A percentile compares a stretch with the other conserved stretches of the same genome.
phyloP scores from a whole-genome alignment of 1,140 invertebrate genomes.

The Gonioctena quinquepunctata region DNA sequence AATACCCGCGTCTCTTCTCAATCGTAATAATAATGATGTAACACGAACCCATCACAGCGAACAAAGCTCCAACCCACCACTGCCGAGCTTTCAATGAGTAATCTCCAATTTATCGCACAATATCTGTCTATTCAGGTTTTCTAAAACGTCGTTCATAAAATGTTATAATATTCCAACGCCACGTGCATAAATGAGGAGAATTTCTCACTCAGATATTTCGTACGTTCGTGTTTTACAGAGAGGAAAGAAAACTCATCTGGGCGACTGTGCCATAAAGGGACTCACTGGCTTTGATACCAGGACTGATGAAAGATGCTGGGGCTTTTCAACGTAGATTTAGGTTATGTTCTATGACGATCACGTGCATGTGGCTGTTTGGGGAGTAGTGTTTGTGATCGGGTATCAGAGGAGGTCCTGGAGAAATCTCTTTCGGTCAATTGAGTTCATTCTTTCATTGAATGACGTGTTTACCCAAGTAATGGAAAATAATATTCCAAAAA shows the following conservation, averaged over 20 bases:
- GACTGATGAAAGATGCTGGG: constrained; percentile 2
- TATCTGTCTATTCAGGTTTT: constrained; percentile 8
- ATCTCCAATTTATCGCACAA: constrained; percentile 15
- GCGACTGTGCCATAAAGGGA: constrained; percentile 5
- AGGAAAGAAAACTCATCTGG: neutral
- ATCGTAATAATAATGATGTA: neutral
- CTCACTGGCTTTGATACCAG: neutral
- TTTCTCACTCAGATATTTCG: neutral
- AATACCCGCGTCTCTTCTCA: no score
- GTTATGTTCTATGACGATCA: constrained; percentile 11
- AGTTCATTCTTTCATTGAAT: no score
- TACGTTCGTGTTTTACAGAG: neutral
- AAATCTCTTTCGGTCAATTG: neutral
- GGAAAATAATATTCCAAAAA: no score
- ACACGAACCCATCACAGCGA: neutral
- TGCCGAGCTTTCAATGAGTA: constrained; percentile 4
- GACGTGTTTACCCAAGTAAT: no score
- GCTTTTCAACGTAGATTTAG: constrained; percentile 15
- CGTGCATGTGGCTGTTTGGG: constrained; percentile 3
- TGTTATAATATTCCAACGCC: constrained; percentile 5
- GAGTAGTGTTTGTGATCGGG: constrained; percentile 1
- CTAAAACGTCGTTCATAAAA: constrained; percentile 10
- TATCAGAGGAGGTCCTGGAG: neutral
- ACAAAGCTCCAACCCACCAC: neutral
- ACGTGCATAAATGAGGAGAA: constrained; percentile 9